Evolutionary conservation across 2,888 invertebrate species (phyloP), one percentile per base, ranked within the genome.

Genomic region (Latrodectus elegans): DNA sequence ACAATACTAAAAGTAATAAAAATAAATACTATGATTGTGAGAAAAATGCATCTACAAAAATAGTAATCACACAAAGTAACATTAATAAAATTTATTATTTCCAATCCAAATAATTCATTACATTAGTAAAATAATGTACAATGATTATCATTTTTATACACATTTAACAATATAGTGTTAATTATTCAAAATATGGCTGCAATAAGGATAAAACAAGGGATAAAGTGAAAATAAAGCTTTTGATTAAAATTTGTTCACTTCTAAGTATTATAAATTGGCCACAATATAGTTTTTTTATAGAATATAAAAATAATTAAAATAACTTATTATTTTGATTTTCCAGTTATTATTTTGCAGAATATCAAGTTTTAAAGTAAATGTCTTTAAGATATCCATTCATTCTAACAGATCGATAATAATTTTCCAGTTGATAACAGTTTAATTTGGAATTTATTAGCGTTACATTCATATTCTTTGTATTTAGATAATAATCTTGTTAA

Each of bases 61-160:
- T 60, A 10, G 11, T 60, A 4, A 15, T 11, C 60, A 60, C 10
- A 15, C n/a, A 49, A 52, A 84, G 77, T 77, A 71, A 77, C 77
- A 84, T 70, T 77, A 78, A 84, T 84, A 84, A 84, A 84, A 84
- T 84, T 84, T 84, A 83, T 60, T 83, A 78, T 67, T 72, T 84
- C 78, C 84, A 77, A 77, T 84, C 72, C 84, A 78, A 70, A 83
- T 83, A 83, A 83, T 70, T 83, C 65, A 70, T 76, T 83, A 83
- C 75, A 76, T 83, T 83, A 83, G 76, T 83, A 83, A 83, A 83
- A 83, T 83, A 83, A 83, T 83, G 70, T 83, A 83, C 83, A 83
- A 55, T 76, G 75, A 76, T 83, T 51, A 75, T 83, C 55, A 83
- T 76, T 65, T 38, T 38, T 38, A 38, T 6, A 38, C 38, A 38